Evolutionary conservation across 2,797 vertebrate species (phyloP).

Genomic region (Myiotriccus ornatus): DNA sequence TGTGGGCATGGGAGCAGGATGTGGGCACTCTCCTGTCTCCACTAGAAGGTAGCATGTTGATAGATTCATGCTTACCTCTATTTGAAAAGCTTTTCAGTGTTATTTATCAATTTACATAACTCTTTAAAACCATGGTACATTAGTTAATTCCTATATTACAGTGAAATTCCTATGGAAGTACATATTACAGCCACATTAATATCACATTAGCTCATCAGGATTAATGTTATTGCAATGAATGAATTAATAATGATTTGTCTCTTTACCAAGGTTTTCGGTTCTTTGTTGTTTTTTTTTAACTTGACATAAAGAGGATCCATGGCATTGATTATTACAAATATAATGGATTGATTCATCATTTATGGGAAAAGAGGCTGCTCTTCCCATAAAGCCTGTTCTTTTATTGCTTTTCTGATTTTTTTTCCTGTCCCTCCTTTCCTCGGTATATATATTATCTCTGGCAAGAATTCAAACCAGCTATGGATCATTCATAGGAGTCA

Average conservation of each 20-base stretch:
- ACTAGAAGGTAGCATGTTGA: neutral
- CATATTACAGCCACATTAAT: constrained; percentile 76
- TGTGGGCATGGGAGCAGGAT: constrained; percentile 27
- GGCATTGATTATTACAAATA: constrained; percentile 80
- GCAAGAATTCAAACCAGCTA: constrained; percentile 72
- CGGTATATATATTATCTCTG: constrained; percentile 73
- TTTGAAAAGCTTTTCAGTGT: constrained; percentile 59
- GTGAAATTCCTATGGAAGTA: constrained; percentile 70
- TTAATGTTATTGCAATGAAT: constrained; percentile 76
- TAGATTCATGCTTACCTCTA: constrained; percentile 39
- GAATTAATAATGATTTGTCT: constrained; percentile 80
- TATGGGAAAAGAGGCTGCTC: constrained; percentile 77
- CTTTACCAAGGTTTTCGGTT: constrained; percentile 42
- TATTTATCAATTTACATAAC: constrained; percentile 67
- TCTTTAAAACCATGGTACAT: constrained; percentile 66
- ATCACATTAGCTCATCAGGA: constrained; percentile 75
- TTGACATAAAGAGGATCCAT: constrained; percentile 75
- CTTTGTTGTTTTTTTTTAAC: constrained; percentile 1
- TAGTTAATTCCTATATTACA: constrained; percentile 67
- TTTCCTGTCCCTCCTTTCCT: neutral
- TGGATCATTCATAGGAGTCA: constrained; percentile 71
- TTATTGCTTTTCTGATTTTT: neutral
- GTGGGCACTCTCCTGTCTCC: neutral
- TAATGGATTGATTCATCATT: constrained; percentile 79
- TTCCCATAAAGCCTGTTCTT: constrained; percentile 76